Evolutionary conservation across 2,113 vertebrate genomes (phyloP).

Genomic region (Peromyscus maniculatus): DNA sequence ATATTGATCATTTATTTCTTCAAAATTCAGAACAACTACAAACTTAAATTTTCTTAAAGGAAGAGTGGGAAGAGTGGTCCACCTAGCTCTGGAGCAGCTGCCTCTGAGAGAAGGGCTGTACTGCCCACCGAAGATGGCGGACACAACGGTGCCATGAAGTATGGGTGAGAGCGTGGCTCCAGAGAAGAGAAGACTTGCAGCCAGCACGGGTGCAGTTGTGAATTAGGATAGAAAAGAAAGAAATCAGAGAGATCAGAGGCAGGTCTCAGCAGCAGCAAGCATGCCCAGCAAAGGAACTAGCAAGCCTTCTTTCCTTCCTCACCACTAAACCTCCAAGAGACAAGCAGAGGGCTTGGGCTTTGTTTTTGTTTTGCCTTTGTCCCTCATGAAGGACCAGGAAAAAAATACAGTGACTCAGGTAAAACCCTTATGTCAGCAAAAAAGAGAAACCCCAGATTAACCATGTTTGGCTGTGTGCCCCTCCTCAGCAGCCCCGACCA

Average conservation of each 20-base stretch:
- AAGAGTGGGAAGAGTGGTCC: not conserved
- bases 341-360: constrained; percentile 4
- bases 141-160: not conserved
- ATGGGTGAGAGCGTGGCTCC: not conserved
- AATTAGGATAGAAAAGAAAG: not conserved
- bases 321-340: constrained; percentile 40
- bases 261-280: not conserved
- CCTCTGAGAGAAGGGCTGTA: not conserved
- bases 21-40: constrained; percentile 17
- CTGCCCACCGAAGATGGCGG: not conserved
- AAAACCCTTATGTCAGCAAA: constrained; percentile 68
- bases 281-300: not conserved
- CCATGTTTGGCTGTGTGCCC: not conserved
- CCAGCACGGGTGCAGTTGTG: fast-evolving
- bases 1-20: not conserved
- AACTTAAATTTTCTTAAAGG: not conserved
- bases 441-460: constrained; percentile 67
- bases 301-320: not conserved
- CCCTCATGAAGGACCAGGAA: constrained; percentile 10
- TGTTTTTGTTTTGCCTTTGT: constrained; percentile 64
- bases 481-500: not conserved
- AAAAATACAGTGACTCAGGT: constrained; percentile 46
- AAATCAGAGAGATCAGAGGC: not conserved
- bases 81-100: not conserved
- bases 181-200: not conserved